Conservation (phyloP, 2,888 invertebrate genomes). For the Orchestes rusci region DNA sequence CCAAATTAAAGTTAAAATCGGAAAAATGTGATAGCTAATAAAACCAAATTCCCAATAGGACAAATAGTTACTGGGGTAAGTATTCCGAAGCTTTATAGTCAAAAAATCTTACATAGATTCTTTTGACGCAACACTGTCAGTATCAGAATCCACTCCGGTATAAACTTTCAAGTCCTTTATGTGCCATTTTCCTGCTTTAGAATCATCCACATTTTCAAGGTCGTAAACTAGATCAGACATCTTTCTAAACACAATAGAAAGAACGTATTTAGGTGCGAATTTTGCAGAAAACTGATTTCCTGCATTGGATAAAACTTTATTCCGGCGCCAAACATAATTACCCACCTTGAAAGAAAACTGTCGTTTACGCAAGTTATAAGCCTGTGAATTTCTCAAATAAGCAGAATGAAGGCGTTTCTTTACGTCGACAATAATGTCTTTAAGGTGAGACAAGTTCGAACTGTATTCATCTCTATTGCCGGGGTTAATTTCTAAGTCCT, state of each 20-base stretch:
- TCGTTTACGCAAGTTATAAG: conserved; percentile 18
- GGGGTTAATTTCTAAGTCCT: conserved; percentile 1
- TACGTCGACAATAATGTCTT: conserved; percentile 4
- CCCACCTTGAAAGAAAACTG: conserved; percentile 9
- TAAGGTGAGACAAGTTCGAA: not conserved
- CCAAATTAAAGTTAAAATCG: no score
- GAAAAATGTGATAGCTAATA: no score
- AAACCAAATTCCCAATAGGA: no score
- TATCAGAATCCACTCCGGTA: no score
- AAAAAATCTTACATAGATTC: no score
- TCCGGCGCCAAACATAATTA: conserved; percentile 18
- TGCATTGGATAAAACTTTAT: conserved; percentile 18
- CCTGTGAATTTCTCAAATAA: conserved; percentile 5
- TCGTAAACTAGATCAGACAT: not conserved
- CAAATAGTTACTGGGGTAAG: no score
- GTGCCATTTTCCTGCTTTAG: conserved; percentile 8
- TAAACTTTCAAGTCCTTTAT: conserved; percentile 10
- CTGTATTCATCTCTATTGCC: conserved; percentile 3
- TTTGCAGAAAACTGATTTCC: conserved; percentile 10
- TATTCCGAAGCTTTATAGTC: no score
- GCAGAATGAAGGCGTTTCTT: conserved; percentile 8
- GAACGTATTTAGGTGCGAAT: conserved; percentile 2
- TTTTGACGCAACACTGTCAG: no score
- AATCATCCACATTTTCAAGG: conserved; percentile 6
- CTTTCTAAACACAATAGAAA: conserved; percentile 1